Conservation (phyloP, 1,140 invertebrate species). For the Hydropsyche tenuis region DNA sequence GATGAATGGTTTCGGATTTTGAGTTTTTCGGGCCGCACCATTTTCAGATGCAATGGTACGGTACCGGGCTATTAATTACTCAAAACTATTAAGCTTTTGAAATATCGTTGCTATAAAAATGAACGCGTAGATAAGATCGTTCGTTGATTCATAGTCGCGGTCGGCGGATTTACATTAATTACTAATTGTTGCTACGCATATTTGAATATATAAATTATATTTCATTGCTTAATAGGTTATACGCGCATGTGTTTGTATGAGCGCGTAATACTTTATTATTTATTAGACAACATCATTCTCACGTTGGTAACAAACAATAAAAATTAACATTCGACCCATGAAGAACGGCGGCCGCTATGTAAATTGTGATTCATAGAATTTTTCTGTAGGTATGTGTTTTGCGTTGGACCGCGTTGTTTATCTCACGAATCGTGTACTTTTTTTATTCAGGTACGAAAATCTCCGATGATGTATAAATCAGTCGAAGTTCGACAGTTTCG, state of each 20-base stretch:
- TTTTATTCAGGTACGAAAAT: background rate
- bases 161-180: conserved; percentile 28
- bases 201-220: conserved; percentile 46
- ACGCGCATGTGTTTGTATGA: background rate
- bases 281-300: conserved; percentile 22
- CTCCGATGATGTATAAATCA: conserved; percentile 11
- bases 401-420: too few relatives aligned
- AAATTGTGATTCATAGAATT: conserved; percentile 3
- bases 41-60: background rate
- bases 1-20: background rate
- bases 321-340: background rate
- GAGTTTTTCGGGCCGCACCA: background rate
- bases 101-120: conserved; percentile 31
- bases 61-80: conserved; percentile 23
- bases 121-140: conserved; percentile 39
- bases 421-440: background rate
- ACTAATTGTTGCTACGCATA: conserved; percentile 31
- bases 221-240: conserved; percentile 47
- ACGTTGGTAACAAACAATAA: conserved; percentile 22
- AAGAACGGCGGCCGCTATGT: conserved; percentile 1
- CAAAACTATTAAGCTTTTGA: conserved; percentile 33
- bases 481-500: conserved; percentile 10
- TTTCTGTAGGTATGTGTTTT: background rate
- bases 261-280: conserved; percentile 5
- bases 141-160: conserved; percentile 37